Percentiles rank a stretch among this genome's conserved stretches.
These are phyloP conservation scores for Cheirogaleus medius DNA, from an alignment of 2,113 vertebrate genomes.

Conservation along the genomic window DNA sequence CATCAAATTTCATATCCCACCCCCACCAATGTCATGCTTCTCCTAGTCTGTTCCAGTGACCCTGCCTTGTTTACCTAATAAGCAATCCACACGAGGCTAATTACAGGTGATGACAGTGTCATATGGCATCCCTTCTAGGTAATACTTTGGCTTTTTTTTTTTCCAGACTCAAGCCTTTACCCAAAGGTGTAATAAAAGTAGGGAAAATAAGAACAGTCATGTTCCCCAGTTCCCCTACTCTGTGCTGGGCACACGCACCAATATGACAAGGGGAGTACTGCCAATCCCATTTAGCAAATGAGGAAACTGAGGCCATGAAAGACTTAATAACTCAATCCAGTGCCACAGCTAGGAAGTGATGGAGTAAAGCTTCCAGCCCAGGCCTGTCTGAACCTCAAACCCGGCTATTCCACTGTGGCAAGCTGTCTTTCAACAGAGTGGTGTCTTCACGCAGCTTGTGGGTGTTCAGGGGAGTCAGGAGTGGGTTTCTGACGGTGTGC, in stretches of 20 bases:
- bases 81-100: not conserved
- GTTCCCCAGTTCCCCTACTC: not conserved
- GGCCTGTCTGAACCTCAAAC: not conserved
- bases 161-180: not conserved
- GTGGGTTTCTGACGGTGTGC: not conserved
- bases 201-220: not conserved
- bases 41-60: not conserved
- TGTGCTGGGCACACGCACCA: not conserved
- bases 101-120: not conserved
- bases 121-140: not conserved
- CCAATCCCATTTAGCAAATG: not conserved
- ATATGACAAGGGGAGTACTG: not conserved
- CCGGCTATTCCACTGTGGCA: not conserved
- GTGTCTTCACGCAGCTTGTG: not conserved
- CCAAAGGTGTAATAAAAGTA: not conserved
- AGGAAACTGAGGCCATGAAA: not conserved
- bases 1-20: not conserved
- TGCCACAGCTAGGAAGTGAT: not conserved
- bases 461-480: accelerated
- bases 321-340: not conserved
- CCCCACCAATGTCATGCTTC: not conserved
- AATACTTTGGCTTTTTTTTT: not conserved
- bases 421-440: not conserved
- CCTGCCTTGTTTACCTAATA: not conserved
- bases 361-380: not conserved